These are phyloP conservation scores for Bradysia coprophila DNA, from an alignment of 1,140 invertebrate genomes.

Conservation along the genomic window DNA sequence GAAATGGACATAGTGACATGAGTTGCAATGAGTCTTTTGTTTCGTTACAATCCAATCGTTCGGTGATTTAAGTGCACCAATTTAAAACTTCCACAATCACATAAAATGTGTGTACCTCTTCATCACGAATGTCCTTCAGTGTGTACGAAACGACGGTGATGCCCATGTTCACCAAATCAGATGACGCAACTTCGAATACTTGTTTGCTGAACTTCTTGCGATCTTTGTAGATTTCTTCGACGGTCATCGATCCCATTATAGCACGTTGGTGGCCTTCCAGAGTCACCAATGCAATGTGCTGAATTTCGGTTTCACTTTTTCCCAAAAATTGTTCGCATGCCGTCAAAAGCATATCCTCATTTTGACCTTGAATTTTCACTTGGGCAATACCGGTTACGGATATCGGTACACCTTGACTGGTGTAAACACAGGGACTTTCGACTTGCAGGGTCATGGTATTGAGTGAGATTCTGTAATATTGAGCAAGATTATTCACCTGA, in stretches of 20 bases:
- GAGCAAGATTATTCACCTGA: conserved; percentile 4
- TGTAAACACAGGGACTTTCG: conserved; percentile 84
- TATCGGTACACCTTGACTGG: conserved; percentile 90
- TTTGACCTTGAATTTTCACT: conserved; percentile 95
- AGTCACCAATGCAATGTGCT: conserved; percentile 85
- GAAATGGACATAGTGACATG: too few relatives aligned
- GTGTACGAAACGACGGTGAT: conserved; percentile 97
- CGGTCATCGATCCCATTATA: conserved; percentile 98
- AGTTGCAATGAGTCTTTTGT: too few relatives aligned
- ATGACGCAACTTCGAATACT: conserved; percentile 86
- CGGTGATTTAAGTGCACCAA: too few relatives aligned
- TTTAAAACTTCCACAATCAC: too few relatives aligned
- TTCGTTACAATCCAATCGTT: too few relatives aligned
- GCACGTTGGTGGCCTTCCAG: conserved; percentile 94
- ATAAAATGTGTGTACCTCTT: conserved; percentile 78
- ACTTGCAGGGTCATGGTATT: conserved; percentile 94
- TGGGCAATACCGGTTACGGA: conserved; percentile 94
- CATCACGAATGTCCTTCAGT: conserved; percentile 91
- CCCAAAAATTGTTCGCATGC: conserved; percentile 95
- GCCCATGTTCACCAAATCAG: conserved; percentile 94
- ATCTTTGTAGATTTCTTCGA: conserved; percentile 98
- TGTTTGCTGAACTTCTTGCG: conserved; percentile 97
- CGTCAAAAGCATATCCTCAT: conserved; percentile 89
- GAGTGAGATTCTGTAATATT: conserved; percentile 59
- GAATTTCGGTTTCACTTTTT: conserved; percentile 77